Conservation (phyloP, 2,888 invertebrate genomes). For the Drosophila kanekoi region DNA sequence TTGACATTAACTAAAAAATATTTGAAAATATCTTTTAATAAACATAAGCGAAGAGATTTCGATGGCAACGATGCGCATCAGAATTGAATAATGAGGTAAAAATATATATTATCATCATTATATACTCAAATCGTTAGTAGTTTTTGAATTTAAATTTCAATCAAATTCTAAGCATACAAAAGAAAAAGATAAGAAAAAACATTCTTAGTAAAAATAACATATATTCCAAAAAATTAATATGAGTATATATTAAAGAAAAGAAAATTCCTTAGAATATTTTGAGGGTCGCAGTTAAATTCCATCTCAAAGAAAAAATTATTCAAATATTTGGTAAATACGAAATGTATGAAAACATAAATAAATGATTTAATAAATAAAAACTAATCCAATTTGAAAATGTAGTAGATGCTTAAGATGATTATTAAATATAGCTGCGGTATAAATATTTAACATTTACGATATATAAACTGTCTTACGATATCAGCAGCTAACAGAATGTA, state of each 20-base stretch:
- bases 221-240: constrained; percentile 12
- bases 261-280: constrained; percentile 30
- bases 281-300: constrained; percentile 51
- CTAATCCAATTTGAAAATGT: constrained; percentile 16
- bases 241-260: constrained; percentile 9
- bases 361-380: constrained; percentile 7
- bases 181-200: not conserved
- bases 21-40: not conserved
- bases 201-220: constrained; percentile 32
- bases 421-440: constrained; percentile 24
- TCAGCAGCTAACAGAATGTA: constrained; percentile 6
- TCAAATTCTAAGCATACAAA: constrained; percentile 6
- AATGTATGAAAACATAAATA: constrained; percentile 12
- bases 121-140: constrained; percentile 28
- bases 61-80: too few relatives aligned
- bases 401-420: constrained; percentile 22
- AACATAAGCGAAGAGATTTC: not conserved
- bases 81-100: too few relatives aligned
- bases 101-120: not conserved
- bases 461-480: constrained; percentile 18
- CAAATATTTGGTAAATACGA: constrained; percentile 25
- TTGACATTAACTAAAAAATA: not conserved
- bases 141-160: constrained; percentile 31
- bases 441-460: constrained; percentile 21
- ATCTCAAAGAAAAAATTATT: constrained; percentile 31